Evolutionary conservation across 2,113 vertebrate species (phyloP).

Genomic region (Labeo catla): DNA sequence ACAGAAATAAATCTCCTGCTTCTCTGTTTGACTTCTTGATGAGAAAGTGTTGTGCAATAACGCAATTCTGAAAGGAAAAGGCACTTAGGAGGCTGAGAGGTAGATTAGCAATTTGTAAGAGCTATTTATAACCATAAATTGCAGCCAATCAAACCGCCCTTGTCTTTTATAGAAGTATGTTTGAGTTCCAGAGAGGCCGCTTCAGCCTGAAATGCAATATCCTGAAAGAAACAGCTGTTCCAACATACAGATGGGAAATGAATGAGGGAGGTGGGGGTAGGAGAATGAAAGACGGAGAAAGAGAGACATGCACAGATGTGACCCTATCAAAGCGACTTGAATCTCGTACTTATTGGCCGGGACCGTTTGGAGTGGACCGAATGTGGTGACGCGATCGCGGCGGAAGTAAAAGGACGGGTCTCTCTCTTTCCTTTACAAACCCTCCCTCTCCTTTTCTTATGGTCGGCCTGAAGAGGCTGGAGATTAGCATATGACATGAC

Average conservation of each 20-base stretch:
- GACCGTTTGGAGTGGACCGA: constrained; percentile 88
- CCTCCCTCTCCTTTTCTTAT: constrained; percentile 81
- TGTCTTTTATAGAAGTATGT: constrained; percentile 63
- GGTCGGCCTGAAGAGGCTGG: constrained; percentile 89
- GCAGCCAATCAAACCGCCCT: constrained; percentile 57
- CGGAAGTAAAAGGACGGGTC: constrained; percentile 68
- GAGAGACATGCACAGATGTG: constrained; percentile 83
- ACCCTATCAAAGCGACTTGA: constrained; percentile 89
- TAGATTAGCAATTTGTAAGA: constrained; percentile 70
- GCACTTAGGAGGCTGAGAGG: constrained; percentile 68
- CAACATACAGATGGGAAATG: constrained; percentile 39
- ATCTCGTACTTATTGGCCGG: constrained; percentile 86
- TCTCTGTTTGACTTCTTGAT: constrained; percentile 70
- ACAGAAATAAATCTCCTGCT: constrained; percentile 65
- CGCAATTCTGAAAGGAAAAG: constrained; percentile 66
- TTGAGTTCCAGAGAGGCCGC: constrained; percentile 58
- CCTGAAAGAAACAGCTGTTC: constrained; percentile 64
- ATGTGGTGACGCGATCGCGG: constrained; percentile 82
- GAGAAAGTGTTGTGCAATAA: constrained; percentile 68
- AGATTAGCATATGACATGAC: constrained; percentile 99
- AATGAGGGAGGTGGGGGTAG: neutral
- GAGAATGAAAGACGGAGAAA: constrained; percentile 27
- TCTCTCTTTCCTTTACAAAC: constrained; percentile 84
- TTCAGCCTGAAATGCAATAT: constrained; percentile 63
- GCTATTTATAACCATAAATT: constrained; percentile 69